These are phyloP conservation scores for Lypha dubia DNA, from an alignment of 2,888 invertebrate genomes.

Conservation along the genomic window DNA sequence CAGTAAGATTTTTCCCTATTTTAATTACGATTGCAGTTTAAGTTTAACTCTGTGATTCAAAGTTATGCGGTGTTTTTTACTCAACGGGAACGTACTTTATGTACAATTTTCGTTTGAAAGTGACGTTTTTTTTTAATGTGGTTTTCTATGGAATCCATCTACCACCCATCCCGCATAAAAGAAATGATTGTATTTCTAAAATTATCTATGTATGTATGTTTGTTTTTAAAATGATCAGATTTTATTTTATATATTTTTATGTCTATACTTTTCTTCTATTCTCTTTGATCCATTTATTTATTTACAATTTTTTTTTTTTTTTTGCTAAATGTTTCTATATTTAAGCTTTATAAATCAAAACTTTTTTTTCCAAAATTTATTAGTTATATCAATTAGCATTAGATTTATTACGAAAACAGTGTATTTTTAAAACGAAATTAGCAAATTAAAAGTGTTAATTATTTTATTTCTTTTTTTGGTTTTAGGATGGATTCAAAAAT, in stretches of 20 bases:
- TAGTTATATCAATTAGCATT: slow-evolving; percentile 50
- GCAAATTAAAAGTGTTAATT: slow-evolving; percentile 48
- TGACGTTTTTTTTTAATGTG: too few relatives aligned
- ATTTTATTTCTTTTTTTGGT: too few relatives aligned
- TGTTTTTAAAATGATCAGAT: background rate
- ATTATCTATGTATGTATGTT: too few relatives aligned
- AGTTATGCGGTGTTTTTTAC: too few relatives aligned
- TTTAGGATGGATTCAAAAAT: background rate
- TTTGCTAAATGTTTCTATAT: slow-evolving; percentile 15
- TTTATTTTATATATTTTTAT: slow-evolving; percentile 11
- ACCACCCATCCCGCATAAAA: too few relatives aligned
- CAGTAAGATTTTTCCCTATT: too few relatives aligned
- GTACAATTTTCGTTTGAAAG: too few relatives aligned
- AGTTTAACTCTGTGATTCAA: too few relatives aligned
- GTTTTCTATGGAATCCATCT: background rate
- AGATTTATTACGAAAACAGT: slow-evolving; percentile 17
- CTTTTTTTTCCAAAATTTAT: slow-evolving; percentile 38
- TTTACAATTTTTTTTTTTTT: too few relatives aligned
- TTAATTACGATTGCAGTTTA: too few relatives aligned
- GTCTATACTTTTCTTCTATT: background rate
- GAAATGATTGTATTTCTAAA: too few relatives aligned
- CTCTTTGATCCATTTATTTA: background rate
- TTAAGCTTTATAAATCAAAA: slow-evolving; percentile 1
- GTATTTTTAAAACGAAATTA: slow-evolving; percentile 37
- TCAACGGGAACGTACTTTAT: too few relatives aligned